phyloP scores from a whole-genome alignment of 1,140 invertebrate species.

The Helicorthomorpha holstii region DNA sequence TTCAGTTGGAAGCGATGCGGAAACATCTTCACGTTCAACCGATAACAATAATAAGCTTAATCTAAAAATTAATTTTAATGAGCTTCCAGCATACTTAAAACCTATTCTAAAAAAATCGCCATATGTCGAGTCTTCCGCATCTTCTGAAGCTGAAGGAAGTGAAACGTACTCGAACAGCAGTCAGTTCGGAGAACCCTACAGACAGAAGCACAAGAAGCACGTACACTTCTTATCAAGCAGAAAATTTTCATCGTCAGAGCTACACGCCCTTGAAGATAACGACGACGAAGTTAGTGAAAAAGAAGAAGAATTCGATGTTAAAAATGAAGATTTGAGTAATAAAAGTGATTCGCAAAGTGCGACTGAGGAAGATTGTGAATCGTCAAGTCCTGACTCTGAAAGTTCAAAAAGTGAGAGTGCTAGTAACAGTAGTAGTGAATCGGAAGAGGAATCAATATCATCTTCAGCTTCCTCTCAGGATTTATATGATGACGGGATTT shows the following conservation, averaged over 20 bases:
- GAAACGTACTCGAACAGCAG: not conserved
- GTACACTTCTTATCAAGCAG: slow-evolving; percentile 4
- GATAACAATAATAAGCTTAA: not conserved
- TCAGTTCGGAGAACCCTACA: too few species aligned
- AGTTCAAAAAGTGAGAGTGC: not conserved
- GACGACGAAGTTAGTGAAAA: too few species aligned
- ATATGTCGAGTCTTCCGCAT: not conserved
- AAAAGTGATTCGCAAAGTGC: slow-evolving; percentile 4
- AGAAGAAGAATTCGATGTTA: too few species aligned
- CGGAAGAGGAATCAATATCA: too few species aligned
- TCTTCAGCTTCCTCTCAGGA: too few species aligned
- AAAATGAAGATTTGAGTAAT: not conserved
- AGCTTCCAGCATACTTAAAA: slow-evolving; percentile 5
- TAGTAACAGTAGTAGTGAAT: too few species aligned
- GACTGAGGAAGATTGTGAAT: slow-evolving; percentile 5
- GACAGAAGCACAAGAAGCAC: not conserved
- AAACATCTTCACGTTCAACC: not conserved
- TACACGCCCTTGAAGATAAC: too few species aligned
- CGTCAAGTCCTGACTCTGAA: slow-evolving; percentile 4
- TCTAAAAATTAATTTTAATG: not conserved
- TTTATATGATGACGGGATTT: too few species aligned
- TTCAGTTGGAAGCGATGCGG: not conserved
- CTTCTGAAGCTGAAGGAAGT: not conserved
- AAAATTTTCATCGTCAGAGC: too few species aligned
- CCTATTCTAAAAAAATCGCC: slow-evolving; percentile 15